Percentiles rank a stretch among this genome's conserved stretches.
Conservation (phyloP, 1,140 invertebrate species). For the Drosophila jambulina region DNA sequence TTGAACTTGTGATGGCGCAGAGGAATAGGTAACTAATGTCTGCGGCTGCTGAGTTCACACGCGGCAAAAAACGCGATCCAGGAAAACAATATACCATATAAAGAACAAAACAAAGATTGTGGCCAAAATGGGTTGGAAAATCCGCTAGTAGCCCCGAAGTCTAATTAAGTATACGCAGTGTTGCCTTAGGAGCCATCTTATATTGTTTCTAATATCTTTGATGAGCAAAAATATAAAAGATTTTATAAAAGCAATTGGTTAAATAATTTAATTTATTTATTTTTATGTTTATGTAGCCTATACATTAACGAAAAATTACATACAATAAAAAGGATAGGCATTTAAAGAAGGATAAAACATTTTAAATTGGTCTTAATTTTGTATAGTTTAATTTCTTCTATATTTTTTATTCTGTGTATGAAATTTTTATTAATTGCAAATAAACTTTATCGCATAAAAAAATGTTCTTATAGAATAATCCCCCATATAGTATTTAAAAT, state of each 20-base stretch:
- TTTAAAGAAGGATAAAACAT: too few relatives aligned
- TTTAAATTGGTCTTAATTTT: too few relatives aligned
- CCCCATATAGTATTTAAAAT: neutral
- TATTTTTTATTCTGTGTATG: neutral
- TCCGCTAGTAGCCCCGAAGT: neutral
- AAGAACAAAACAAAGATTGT: too few relatives aligned
- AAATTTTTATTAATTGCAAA: neutral
- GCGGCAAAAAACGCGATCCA: neutral
- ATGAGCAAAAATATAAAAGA: neutral
- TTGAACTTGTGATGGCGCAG: conserved; percentile 74
- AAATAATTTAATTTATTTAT: neutral
- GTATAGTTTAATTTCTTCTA: neutral
- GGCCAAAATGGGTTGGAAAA: neutral
- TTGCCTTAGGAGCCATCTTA: neutral
- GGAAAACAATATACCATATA: neutral
- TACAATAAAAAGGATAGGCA: too few relatives aligned
- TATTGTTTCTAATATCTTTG: neutral
- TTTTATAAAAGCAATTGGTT: neutral
- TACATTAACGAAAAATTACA: neutral
- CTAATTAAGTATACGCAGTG: neutral
- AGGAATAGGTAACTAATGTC: conserved; percentile 55
- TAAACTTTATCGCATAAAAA: neutral
- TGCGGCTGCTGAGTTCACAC: conserved; percentile 57
- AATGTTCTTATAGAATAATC: neutral
- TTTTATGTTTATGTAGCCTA: neutral